Conservation (phyloP, 1,140 invertebrate species). For the Hylyphantes graminicola region DNA sequence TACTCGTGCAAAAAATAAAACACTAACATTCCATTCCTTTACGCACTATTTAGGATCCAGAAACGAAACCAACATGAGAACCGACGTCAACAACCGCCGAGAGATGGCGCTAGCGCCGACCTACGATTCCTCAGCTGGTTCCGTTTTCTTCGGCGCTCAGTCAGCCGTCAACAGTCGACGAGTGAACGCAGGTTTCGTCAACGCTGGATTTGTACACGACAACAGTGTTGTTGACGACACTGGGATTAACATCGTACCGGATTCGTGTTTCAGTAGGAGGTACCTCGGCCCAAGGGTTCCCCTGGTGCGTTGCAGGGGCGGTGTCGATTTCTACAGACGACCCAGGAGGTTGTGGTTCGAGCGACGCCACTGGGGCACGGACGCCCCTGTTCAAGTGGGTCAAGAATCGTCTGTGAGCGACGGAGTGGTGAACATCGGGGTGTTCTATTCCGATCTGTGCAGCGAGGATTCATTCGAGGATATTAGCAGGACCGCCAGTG, state of each 20-base stretch:
- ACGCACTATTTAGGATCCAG: conserved; percentile 48
- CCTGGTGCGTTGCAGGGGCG: neutral
- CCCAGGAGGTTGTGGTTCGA: conserved; percentile 39
- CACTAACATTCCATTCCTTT: conserved; percentile 17
- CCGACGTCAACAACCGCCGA: conserved; percentile 9
- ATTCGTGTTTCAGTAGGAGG: conserved; percentile 8
- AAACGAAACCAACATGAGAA: neutral
- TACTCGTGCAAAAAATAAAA: neutral
- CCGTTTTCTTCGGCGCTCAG: neutral
- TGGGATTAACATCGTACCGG: neutral
- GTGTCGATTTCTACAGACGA: neutral
- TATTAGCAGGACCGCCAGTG: neutral
- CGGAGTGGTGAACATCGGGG: conserved; percentile 44
- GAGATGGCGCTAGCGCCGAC: conserved; percentile 40
- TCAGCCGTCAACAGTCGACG: conserved; percentile 12
- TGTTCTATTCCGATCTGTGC: conserved; percentile 54
- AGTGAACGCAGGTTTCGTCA: conserved; percentile 20
- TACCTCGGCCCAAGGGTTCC: conserved; percentile 7
- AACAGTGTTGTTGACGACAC: neutral
- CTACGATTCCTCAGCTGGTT: neutral
- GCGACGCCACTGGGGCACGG: conserved; percentile 21
- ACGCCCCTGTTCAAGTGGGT: conserved; percentile 1
- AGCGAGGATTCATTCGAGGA: neutral
- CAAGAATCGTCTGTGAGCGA: neutral
- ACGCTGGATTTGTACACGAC: conserved; percentile 2